A percentile compares a stretch with the other conserved stretches of the same genome.
Conservation (phyloP, 2,113 vertebrate genomes). For the Bubo bubo region DNA sequence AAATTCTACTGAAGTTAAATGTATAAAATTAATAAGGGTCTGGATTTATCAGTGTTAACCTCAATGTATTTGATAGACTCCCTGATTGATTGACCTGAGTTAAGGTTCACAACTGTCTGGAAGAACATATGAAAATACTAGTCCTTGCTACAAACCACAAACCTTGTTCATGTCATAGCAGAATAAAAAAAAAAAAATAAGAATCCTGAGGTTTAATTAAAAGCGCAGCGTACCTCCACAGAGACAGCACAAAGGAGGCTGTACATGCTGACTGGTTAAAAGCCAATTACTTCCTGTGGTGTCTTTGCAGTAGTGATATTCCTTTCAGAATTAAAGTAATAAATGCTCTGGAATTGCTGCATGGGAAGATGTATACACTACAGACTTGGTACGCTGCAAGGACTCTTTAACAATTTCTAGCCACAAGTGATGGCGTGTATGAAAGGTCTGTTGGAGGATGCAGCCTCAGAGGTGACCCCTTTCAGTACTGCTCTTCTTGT, state of each 20-base stretch:
- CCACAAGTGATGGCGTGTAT: rapidly evolving
- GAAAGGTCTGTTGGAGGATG: neutral
- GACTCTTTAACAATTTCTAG: neutral
- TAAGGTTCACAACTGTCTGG: neutral
- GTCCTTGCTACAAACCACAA: neutral
- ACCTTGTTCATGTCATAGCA: neutral
- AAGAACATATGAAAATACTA: neutral
- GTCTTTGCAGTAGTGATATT: neutral
- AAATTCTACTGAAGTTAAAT: neutral
- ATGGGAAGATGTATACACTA: neutral
- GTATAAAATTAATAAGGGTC: neutral
- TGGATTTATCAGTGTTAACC: neutral
- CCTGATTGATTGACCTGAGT: neutral
- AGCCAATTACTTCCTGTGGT: neutral
- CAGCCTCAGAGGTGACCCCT: neutral
- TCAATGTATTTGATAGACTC: neutral
- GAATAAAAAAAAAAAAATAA: neutral
- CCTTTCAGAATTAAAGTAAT: neutral
- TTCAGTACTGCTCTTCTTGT: neutral
- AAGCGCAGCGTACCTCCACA: neutral
- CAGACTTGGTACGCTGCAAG: neutral
- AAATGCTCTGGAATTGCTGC: neutral
- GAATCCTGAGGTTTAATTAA: neutral
- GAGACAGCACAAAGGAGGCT: neutral
- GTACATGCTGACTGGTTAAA: neutral